These are phyloP conservation scores for Carcina quercana DNA, from an alignment of 2,888 invertebrate species.

Conservation along the genomic window DNA sequence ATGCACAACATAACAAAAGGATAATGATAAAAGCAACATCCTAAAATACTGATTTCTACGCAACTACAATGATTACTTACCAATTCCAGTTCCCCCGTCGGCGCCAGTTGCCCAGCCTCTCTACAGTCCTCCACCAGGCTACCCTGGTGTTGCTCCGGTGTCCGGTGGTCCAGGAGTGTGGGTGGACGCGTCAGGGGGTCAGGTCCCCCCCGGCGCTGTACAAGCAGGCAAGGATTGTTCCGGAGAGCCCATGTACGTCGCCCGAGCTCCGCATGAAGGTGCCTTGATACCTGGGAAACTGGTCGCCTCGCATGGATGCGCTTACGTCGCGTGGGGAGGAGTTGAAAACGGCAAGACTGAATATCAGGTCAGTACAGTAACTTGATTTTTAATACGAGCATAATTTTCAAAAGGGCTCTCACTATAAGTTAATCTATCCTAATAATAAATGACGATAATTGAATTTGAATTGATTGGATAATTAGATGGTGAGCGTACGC, in stretches of 20 bases:
- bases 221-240: slow-evolving; percentile 75
- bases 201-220: slow-evolving; percentile 82
- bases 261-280: slow-evolving; percentile 84
- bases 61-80: no score
- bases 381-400: no score
- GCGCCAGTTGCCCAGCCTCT: slow-evolving; percentile 51
- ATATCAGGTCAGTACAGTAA: slow-evolving; percentile 76
- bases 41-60: slow-evolving; percentile 1
- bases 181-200: slow-evolving; percentile 76
- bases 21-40: no score
- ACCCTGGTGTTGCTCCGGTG: slow-evolving; percentile 28
- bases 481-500: no score
- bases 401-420: no score
- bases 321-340: slow-evolving; percentile 89
- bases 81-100: slow-evolving; percentile 34
- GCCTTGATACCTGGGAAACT: slow-evolving; percentile 88
- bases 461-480: no score
- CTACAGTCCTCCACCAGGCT: slow-evolving; percentile 41
- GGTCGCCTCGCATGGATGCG: slow-evolving; percentile 83
- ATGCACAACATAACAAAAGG: no score
- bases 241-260: slow-evolving; percentile 78
- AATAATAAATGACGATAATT: no score
- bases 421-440: no score
- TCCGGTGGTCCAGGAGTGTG: slow-evolving; percentile 55
- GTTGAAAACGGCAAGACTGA: slow-evolving; percentile 82